Percentiles rank a stretch among this genome's conserved stretches.
These are phyloP conservation scores for Ethmia dodecea DNA, from an alignment of 2,888 invertebrate species.

Conservation along the genomic window DNA sequence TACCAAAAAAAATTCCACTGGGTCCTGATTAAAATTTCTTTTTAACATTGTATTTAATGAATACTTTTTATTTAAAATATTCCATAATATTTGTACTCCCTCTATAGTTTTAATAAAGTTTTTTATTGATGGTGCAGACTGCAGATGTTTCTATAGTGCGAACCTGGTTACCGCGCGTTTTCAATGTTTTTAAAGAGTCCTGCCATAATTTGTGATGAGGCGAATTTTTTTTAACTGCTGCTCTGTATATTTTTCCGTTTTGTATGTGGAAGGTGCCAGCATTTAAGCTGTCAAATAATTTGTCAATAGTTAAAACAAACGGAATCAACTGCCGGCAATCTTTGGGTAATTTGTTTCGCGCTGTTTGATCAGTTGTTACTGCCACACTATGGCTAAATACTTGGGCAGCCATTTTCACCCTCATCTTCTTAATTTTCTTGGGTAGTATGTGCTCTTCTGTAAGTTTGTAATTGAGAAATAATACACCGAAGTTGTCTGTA, in stretches of 20 bases:
- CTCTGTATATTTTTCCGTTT: constrained; percentile 20
- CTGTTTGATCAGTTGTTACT: constrained; percentile 20
- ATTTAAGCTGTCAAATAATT: constrained; percentile 18
- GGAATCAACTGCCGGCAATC: constrained; percentile 16
- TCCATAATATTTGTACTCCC: background rate
- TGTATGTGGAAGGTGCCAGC: constrained; percentile 6
- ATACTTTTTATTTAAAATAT: background rate
- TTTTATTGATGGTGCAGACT: constrained; percentile 19
- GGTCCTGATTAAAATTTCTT: constrained; percentile 3
- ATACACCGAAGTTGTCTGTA: no score
- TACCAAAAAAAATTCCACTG: constrained; percentile 1
- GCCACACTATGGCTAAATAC: constrained; percentile 29
- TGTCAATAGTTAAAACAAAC: constrained; percentile 13
- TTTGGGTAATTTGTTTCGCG: constrained; percentile 12
- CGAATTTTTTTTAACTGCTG: constrained; percentile 9
- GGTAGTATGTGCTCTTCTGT: constrained; percentile 24
- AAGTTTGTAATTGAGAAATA: no score
- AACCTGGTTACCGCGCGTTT: constrained; percentile 14
- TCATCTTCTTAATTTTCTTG: constrained; percentile 27
- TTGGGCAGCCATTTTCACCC: constrained; percentile 25
- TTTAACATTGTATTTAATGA: background rate
- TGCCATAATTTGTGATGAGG: constrained; percentile 16
- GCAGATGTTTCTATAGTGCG: constrained; percentile 21
- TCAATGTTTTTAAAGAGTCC: constrained; percentile 12
- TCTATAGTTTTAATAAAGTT: constrained; percentile 29